Conservation (phyloP, 2,113 vertebrate genomes). For the Mixornis gularis region DNA sequence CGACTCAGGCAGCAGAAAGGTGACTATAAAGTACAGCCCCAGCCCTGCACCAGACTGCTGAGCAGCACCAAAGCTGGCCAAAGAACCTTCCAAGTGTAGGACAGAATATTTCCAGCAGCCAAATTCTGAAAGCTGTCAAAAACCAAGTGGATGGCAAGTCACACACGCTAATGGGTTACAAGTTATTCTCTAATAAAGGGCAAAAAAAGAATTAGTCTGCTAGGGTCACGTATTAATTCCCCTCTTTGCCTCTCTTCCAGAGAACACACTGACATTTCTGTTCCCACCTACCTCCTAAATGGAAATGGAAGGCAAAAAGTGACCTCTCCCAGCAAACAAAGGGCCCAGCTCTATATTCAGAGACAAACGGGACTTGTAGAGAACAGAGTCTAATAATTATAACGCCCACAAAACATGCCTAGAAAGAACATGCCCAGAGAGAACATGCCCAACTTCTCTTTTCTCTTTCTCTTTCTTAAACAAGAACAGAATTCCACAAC, state of each 20-base stretch:
- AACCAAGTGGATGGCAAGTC: neutral
- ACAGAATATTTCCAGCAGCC: neutral
- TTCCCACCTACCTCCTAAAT: slow-evolving; percentile 60
- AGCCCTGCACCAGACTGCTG: neutral
- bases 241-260: slow-evolving; percentile 2
- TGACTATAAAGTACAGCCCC: neutral
- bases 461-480: neutral
- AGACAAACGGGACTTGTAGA: slow-evolving; percentile 58
- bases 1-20: neutral
- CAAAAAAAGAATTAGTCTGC: neutral
- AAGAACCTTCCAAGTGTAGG: neutral
- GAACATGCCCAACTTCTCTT: slow-evolving; percentile 44
- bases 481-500: slow-evolving; percentile 57
- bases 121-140: neutral
- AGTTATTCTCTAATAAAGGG: neutral
- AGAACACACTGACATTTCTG: slow-evolving; percentile 51
- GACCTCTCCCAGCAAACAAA: slow-evolving; percentile 46
- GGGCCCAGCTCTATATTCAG: slow-evolving; percentile 45
- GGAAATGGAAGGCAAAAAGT: slow-evolving; percentile 42
- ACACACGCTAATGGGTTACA: neutral
- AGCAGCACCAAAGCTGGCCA: neutral
- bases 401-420: slow-evolving; percentile 58
- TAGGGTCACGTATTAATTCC: neutral
- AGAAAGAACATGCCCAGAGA: slow-evolving; percentile 60
- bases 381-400: slow-evolving; percentile 57